Base-by-base conservation (phyloP, 2,888 invertebrate species). In the Girardia tigrina region DNA sequence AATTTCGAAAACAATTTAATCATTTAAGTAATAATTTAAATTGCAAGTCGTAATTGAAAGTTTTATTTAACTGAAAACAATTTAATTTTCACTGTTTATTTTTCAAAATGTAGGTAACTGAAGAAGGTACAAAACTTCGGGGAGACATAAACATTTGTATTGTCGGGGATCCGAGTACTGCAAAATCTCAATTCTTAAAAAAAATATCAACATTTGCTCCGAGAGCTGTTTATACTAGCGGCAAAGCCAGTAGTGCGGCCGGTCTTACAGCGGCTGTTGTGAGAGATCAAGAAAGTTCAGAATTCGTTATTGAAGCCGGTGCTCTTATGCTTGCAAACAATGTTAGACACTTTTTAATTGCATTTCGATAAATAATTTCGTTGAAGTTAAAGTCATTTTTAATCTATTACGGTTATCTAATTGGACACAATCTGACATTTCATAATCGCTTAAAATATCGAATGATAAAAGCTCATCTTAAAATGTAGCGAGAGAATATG, bases 241-340 rank as follows among this genome's bases (percentile, higher is more conserved):
- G 98, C 6, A 98, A 98, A 86, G 98, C 95, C 0, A 95, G 94
- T 0, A 90, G 90, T 0, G 97, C 98, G 0, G 97, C 98, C 73
- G 98, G 98, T 87, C 87, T 98, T 72, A 98, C 98, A 0, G 98
- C 98, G 0, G 98, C 98, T 23, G 98, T 99, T 0, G 95, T 98
- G 0, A 89, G 88, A 85, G 98, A 98, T 82, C 97, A 98, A 83
- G 98, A 98, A 84, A 91, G 94, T 0, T 90, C 90, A 78, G 97
- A 99, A 86, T 98, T 97, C 85, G 97, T 99, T 8, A 98, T 99
- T 78, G 98, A 98, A 86, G 98, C 97, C 6, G 98, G 97, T n/a
- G 98, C 98, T 0, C 86, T 98, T 29, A 97, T 99, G 97, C 87
- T 99, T 81, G 98, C 98, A 0, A 98, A 99, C 85, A 95, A 95